Percentiles rank a stretch among this genome's conserved stretches.
Evolutionary conservation across 2,888 invertebrate genomes (phyloP).

Genomic region (Torymus texanus): DNA sequence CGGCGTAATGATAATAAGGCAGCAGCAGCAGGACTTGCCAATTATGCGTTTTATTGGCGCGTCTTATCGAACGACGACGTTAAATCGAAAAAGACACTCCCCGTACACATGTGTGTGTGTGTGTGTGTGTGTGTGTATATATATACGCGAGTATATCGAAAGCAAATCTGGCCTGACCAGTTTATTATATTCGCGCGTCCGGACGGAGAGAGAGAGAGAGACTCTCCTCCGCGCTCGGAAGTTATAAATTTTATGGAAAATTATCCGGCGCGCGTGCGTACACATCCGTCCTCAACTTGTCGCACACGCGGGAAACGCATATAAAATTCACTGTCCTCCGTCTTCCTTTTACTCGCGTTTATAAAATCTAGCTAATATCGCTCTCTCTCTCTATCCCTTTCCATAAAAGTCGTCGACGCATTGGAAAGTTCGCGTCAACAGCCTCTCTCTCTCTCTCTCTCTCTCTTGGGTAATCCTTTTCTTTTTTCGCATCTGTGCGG

Average conservation of each 20-base stretch:
- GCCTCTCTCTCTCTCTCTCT: too few species aligned
- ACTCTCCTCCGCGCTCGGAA: constrained; percentile 20
- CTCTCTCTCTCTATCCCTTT: neutral
- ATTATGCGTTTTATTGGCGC: constrained; percentile 35
- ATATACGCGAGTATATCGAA: constrained; percentile 29
- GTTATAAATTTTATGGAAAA: constrained; percentile 37
- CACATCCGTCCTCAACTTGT: constrained; percentile 10
- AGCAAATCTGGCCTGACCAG: constrained; percentile 49
- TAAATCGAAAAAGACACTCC: constrained; percentile 10
- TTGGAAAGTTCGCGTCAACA: constrained; percentile 8
- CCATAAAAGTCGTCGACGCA: neutral
- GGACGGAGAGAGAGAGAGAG: neutral
- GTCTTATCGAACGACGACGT: constrained; percentile 39
- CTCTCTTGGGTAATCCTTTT: too few species aligned
- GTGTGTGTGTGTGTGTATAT: neutral
- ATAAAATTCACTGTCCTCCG: neutral
- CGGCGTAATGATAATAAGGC: constrained; percentile 44
- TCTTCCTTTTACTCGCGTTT: neutral
- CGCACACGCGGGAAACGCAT: neutral
- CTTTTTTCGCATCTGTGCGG: too few species aligned
- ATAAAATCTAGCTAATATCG: too few species aligned
- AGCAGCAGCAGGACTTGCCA: constrained; percentile 4
- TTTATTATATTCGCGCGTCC: constrained; percentile 24
- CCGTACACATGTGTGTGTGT: neutral
- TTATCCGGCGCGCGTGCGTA: constrained; percentile 14